Evolutionary conservation across 2,888 invertebrate species (phyloP), one percentile per base, ranked within the genome.

Genomic region (Priocnemis perturbator): DNA sequence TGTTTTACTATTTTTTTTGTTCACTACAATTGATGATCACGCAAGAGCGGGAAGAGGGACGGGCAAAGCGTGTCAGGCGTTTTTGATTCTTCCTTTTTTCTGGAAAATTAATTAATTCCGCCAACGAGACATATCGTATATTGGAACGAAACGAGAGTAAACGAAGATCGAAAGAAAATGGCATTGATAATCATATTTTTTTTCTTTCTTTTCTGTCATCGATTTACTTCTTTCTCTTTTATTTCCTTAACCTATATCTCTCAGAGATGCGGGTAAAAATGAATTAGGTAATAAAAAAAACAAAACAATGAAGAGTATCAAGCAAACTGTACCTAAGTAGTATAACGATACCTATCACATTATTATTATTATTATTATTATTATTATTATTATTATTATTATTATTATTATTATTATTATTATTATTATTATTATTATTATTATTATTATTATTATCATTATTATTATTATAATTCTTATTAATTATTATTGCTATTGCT

Each of bases 311-410:
- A 76, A 84, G 78, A 84, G 83, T 84, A 87, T 85, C 84, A 85
- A 85, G 85, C 85, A 87, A 50, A 82, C 83, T 84, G 87, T 87
- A 87, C 87, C 87, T 87, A 86, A 87, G 83, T 87, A 87, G 85
- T 78, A 77, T 85, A 85, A 83, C 73, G 72, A 83, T 82, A 82
- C 77, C 78, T 84, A 81, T 80, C 82, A 78, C 74, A 80, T 80
- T 77, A 83, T 81, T 80, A 81, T 77, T 76, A 78, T 80, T 77
- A 77, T 76, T 66, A 77, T 74, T 79, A 73, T 74, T 73, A 71
- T 76, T 78, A 72, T 73, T 70, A 76, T 78, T 78, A 78, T 74
- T 73, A 73, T 79, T 52, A 52, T 52, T 52, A 52, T 60, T 73
- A 71, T 67, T 67, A 74, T 65, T 67, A 70, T 73, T 73, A 74